These are phyloP conservation scores for Elymnias hypermnestra DNA, from an alignment of 1,140 invertebrate species.

Conservation along the genomic window DNA sequence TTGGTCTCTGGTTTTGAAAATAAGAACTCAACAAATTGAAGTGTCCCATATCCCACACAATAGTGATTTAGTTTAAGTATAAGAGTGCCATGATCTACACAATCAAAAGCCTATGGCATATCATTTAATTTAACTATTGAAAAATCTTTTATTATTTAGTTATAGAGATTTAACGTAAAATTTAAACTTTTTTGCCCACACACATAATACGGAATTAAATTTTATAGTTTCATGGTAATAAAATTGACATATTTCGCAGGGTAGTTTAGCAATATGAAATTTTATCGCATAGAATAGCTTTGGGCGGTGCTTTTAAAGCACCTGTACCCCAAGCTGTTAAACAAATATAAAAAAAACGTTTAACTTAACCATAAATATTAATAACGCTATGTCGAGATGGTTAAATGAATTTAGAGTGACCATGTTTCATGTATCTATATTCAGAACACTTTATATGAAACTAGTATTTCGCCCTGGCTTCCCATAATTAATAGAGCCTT, in stretches of 20 bases:
- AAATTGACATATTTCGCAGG: slow-evolving; percentile 18
- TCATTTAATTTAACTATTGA: no score
- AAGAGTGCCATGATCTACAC: no score
- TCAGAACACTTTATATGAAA: no score
- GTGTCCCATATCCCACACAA: no score
- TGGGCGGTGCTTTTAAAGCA: slow-evolving; percentile 48
- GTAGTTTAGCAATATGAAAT: slow-evolving; percentile 18
- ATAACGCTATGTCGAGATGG: slow-evolving; percentile 45
- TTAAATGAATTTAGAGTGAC: slow-evolving; percentile 42
- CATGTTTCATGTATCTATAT: slow-evolving; percentile 25
- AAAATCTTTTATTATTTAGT: no score
- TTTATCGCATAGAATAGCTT: slow-evolving; percentile 8
- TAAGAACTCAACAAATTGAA: no score
- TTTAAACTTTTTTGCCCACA: background rate
- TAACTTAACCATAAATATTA: slow-evolving; percentile 64
- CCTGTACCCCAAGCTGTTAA: slow-evolving; percentile 59
- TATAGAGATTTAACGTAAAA: background rate
- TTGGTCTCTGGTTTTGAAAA: no score
- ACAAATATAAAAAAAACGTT: slow-evolving; percentile 61
- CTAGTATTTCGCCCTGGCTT: no score
- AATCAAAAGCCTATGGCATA: no score
- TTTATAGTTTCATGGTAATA: slow-evolving; percentile 13
- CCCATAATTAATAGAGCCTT: no score
- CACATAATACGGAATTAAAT: background rate
- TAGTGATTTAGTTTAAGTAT: no score